A percentile compares a stretch with the other conserved stretches of the same genome.
Conservation (phyloP, 1,140 invertebrate genomes). For the Ceratina japonica region DNA sequence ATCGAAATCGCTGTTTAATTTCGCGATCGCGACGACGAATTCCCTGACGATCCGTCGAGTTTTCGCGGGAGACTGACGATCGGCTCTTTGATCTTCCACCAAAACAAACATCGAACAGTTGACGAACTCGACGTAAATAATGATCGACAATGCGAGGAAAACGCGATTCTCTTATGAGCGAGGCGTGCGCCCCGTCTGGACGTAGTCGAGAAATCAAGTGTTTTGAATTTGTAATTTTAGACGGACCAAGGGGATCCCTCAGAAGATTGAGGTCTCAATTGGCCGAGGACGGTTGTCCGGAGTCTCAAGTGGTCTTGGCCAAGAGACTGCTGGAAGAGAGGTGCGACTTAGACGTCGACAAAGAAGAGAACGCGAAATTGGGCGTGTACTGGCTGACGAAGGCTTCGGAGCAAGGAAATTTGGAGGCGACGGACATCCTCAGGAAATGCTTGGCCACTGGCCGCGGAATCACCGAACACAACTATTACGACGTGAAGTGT, state of each 20-base stretch:
- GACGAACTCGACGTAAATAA: neutral
- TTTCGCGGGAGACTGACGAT: no score
- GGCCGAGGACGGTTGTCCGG: slow-evolving; percentile 89
- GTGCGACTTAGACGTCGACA: slow-evolving; percentile 81
- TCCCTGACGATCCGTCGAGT: neutral
- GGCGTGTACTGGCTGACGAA: slow-evolving; percentile 94
- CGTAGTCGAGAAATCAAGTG: neutral
- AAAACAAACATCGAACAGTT: neutral
- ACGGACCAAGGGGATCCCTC: slow-evolving; percentile 84
- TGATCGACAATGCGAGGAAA: slow-evolving; percentile 8
- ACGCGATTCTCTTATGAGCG: neutral
- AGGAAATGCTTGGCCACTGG: slow-evolving; percentile 88
- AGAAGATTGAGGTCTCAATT: slow-evolving; percentile 85
- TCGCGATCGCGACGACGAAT: neutral
- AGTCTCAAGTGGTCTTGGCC: slow-evolving; percentile 88
- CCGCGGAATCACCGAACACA: slow-evolving; percentile 89
- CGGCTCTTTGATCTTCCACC: neutral
- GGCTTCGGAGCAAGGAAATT: slow-evolving; percentile 93
- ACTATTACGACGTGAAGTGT: slow-evolving; percentile 89
- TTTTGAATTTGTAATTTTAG: slow-evolving; percentile 72
- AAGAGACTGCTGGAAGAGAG: slow-evolving; percentile 86
- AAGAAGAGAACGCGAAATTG: slow-evolving; percentile 83
- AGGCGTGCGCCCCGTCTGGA: neutral
- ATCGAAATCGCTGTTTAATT: neutral
- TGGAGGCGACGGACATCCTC: slow-evolving; percentile 90